phyloP scores from a whole-genome alignment of 2,797 vertebrate genomes.

The Clamator glandarius region DNA sequence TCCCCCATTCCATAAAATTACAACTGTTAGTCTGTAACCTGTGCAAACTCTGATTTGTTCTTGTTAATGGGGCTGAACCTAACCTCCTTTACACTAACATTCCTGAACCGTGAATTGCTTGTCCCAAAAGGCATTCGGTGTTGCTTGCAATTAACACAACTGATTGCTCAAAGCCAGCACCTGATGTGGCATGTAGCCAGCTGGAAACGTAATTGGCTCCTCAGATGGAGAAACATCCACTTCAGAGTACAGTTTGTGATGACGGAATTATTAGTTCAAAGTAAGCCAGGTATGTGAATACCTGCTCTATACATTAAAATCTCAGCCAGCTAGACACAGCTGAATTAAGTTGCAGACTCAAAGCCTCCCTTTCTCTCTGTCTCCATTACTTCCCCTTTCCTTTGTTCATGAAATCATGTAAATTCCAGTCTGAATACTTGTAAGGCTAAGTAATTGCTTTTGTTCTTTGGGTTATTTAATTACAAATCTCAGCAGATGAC shows the following conservation, averaged over 20 bases:
- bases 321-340: not conserved
- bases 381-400: conserved; percentile 35
- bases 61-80: conserved; percentile 44
- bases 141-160: conserved; percentile 61
- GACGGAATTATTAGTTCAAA: conserved; percentile 39
- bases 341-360: conserved; percentile 10
- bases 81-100: conserved; percentile 24
- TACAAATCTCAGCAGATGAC: conserved; percentile 61
- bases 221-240: conserved; percentile 27
- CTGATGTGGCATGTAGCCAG: conserved; percentile 40
- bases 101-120: conserved; percentile 52
- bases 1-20: not conserved
- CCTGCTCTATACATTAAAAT: conserved; percentile 50
- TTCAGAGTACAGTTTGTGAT: not conserved
- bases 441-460: conserved; percentile 60
- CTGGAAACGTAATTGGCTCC: conserved; percentile 52
- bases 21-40: not conserved
- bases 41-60: conserved; percentile 3
- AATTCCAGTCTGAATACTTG: conserved; percentile 47
- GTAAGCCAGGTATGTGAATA: conserved; percentile 53
- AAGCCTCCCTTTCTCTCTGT: conserved; percentile 32
- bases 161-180: conserved; percentile 54
- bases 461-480: conserved; percentile 63
- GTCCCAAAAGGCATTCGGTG: conserved; percentile 50
- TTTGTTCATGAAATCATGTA: conserved; percentile 40